A percentile compares a stretch with the other conserved stretches of the same genome.
These are phyloP conservation scores for Tragelaphus buxtoni DNA, from an alignment of 2,113 vertebrate species.

Conservation along the genomic window DNA sequence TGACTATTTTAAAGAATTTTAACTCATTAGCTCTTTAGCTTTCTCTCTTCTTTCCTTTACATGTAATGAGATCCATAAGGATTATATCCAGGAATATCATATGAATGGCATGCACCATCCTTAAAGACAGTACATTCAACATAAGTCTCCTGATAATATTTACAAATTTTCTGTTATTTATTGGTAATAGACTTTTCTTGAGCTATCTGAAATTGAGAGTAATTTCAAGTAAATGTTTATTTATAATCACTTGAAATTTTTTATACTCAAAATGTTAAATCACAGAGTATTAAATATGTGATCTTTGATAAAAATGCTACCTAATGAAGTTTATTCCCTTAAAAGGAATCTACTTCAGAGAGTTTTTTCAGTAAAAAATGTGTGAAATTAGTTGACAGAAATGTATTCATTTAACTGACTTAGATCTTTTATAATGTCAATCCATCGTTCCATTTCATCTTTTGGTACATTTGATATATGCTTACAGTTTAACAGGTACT, in stretches of 20 bases:
- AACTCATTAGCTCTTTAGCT: neutral
- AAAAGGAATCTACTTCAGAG: slow-evolving; percentile 12
- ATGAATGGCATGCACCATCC: neutral
- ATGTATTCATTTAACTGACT: slow-evolving; percentile 50
- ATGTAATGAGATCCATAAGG: neutral
- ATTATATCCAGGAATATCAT: neutral
- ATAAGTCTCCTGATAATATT: neutral
- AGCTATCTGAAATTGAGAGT: neutral
- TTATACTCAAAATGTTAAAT: neutral
- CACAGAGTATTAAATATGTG: neutral
- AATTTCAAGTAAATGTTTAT: neutral
- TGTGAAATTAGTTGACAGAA: slow-evolving; percentile 46
- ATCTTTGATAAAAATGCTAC: neutral
- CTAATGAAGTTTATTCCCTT: neutral
- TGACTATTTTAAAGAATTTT: neutral
- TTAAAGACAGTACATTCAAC: neutral
- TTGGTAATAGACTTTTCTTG: neutral
- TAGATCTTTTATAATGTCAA: slow-evolving; percentile 33
- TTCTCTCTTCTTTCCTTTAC: neutral
- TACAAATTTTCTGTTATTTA: neutral
- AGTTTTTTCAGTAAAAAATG: slow-evolving; percentile 29
- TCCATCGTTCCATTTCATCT: slow-evolving; percentile 16
- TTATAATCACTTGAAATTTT: neutral
- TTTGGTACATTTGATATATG: neutral
- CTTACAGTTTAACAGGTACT: neutral